phyloP scores from a whole-genome alignment of 92 coral and sea anemone species.

The Chrysogorgia sp. region DNA sequence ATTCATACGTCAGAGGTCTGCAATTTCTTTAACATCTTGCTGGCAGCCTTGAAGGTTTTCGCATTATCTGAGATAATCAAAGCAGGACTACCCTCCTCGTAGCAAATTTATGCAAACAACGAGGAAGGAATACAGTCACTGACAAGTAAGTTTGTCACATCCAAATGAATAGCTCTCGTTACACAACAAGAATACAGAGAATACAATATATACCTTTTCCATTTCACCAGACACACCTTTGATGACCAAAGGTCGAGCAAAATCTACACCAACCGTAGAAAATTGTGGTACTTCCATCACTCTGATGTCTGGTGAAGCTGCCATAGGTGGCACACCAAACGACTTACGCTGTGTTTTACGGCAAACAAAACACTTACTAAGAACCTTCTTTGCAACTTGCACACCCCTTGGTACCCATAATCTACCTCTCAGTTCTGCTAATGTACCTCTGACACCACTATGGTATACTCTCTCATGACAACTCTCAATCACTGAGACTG shows the following conservation, averaged over 20 bases:
- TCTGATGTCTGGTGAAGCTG: conserved; percentile 8
- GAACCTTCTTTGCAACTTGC: conserved; percentile 9
- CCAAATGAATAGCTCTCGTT: conserved; percentile 11
- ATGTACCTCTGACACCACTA: conserved; percentile 15
- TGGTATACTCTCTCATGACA: conserved; percentile 13
- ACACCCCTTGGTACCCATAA: conserved; percentile 4
- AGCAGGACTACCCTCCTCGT: no score
- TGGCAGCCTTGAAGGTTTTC: no score
- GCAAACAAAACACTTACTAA: background rate
- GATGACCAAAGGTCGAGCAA: background rate
- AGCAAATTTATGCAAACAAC: no score
- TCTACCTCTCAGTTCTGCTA: conserved; percentile 13
- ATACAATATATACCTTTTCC: conserved; percentile 17
- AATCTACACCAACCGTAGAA: background rate
- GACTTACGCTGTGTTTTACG: background rate
- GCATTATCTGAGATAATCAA: no score
- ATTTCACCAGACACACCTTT: background rate
- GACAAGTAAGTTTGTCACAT: background rate
- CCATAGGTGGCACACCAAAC: background rate
- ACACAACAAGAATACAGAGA: conserved; percentile 18
- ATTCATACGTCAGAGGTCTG: no score
- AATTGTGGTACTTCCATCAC: conserved; percentile 8
- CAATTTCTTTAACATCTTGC: no score
- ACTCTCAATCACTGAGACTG: conserved; percentile 3
- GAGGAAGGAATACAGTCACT: no score